phyloP scores from a whole-genome alignment of 2,797 vertebrate genomes.

The Leptodactylus fallax region DNA sequence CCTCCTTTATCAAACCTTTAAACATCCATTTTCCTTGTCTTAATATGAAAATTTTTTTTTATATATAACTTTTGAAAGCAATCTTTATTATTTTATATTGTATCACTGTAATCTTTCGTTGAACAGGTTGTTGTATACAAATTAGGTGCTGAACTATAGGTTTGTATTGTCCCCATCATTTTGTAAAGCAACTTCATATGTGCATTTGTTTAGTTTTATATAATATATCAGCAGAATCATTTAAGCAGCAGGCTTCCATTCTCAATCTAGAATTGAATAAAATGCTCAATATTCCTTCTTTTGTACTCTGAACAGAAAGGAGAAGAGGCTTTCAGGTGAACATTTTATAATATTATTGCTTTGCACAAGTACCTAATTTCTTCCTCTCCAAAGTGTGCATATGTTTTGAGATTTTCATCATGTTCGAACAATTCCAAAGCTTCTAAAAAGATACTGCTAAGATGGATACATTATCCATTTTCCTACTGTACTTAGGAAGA shows the following conservation, averaged over 20 bases:
- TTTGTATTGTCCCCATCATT: neutral
- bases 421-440: slow-evolving; percentile 14
- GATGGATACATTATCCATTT: slow-evolving; percentile 4
- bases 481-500: neutral
- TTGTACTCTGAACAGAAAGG: slow-evolving; percentile 18
- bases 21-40: neutral
- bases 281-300: slow-evolving; percentile 39
- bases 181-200: slow-evolving; percentile 1
- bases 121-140: neutral
- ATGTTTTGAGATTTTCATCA: slow-evolving; percentile 35
- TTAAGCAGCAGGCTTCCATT: slow-evolving; percentile 24
- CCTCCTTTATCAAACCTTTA: no score
- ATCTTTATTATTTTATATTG: neutral
- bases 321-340: slow-evolving; percentile 37
- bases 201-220: slow-evolving; percentile 29
- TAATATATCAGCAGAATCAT: slow-evolving; percentile 10
- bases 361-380: slow-evolving; percentile 42
- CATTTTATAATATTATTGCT: slow-evolving; percentile 36
- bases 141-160: slow-evolving; percentile 4
- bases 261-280: slow-evolving; percentile 28
- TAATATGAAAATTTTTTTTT: neutral
- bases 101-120: neutral
- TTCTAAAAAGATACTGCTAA: slow-evolving; percentile 2
- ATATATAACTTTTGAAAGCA: neutral
- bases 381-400: slow-evolving; percentile 24